Conservation (phyloP, 2,888 invertebrate species). For the Argyresthia goedartella region DNA sequence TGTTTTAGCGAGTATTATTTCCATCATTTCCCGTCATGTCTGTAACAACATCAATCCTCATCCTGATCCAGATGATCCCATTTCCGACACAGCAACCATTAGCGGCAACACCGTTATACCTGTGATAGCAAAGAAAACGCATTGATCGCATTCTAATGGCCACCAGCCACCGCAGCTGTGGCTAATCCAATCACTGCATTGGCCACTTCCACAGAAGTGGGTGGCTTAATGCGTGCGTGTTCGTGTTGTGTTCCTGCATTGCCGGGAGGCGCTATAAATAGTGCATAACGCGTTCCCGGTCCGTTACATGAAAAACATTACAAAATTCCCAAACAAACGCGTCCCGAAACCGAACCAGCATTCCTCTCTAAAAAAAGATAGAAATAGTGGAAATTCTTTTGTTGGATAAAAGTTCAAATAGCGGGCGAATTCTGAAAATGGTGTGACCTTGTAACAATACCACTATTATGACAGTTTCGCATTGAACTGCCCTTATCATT, state of each 20-base stretch:
- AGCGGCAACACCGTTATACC: no score
- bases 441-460: no score
- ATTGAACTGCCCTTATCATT: no score
- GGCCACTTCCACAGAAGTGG: slow-evolving; percentile 13
- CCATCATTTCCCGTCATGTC: not conserved
- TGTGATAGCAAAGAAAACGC: no score
- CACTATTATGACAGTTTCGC: no score
- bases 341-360: not conserved
- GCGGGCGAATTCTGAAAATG: no score
- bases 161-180: not conserved
- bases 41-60: no score
- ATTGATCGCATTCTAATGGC: not conserved
- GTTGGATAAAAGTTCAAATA: no score
- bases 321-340: slow-evolving; percentile 12
- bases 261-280: slow-evolving; percentile 10
- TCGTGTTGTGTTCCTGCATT: slow-evolving; percentile 6
- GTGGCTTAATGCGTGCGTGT: slow-evolving; percentile 10
- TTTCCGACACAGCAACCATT: no score
- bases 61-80: no score
- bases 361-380: no score
- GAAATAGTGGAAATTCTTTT: no score
- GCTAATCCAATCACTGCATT: slow-evolving; percentile 5
- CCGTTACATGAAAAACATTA: slow-evolving; percentile 8
- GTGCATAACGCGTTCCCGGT: not conserved
- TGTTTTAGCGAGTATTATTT: not conserved